Percentiles rank a stretch among this genome's conserved stretches.
These are phyloP conservation scores for Calameuta pallipes DNA, from an alignment of 2,888 invertebrate genomes.

Conservation along the genomic window DNA sequence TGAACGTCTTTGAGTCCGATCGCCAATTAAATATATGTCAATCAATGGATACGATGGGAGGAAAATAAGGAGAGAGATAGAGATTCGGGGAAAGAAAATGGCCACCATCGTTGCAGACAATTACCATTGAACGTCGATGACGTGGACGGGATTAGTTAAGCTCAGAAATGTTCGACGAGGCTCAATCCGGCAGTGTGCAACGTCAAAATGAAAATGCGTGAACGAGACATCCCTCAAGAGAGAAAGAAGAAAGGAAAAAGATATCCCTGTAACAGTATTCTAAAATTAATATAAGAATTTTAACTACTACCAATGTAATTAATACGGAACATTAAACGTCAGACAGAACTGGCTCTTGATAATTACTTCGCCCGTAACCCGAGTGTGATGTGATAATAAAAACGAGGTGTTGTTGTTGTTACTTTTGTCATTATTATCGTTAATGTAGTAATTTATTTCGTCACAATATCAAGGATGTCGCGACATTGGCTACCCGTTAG, in stretches of 20 bases:
- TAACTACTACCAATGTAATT: conserved; percentile 20
- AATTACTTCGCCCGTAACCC: conserved; percentile 6
- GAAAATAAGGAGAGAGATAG: neutral
- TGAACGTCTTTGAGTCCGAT: neutral
- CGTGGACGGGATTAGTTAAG: neutral
- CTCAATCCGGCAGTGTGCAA: conserved; percentile 7
- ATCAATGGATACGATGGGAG: neutral
- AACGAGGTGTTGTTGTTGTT: neutral
- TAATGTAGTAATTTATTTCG: neutral
- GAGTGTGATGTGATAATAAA: neutral
- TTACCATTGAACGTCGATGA: neutral
- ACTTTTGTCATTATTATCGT: neutral
- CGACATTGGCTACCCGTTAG: neutral
- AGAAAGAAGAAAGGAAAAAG: neutral
- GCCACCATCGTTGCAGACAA: neutral
- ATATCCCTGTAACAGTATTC: conserved; percentile 26
- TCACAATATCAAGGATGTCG: neutral
- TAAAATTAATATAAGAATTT: conserved; percentile 22
- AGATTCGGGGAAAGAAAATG: neutral
- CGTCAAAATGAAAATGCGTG: neutral
- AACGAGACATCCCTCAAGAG: neutral
- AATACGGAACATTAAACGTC: conserved; percentile 15
- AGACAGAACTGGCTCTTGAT: conserved; percentile 4
- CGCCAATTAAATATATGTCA: neutral
- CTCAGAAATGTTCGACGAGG: conserved; percentile 10